Evolutionary conservation across 2,113 vertebrate species (phyloP).

Genomic region (Rostratula benghalensis): DNA sequence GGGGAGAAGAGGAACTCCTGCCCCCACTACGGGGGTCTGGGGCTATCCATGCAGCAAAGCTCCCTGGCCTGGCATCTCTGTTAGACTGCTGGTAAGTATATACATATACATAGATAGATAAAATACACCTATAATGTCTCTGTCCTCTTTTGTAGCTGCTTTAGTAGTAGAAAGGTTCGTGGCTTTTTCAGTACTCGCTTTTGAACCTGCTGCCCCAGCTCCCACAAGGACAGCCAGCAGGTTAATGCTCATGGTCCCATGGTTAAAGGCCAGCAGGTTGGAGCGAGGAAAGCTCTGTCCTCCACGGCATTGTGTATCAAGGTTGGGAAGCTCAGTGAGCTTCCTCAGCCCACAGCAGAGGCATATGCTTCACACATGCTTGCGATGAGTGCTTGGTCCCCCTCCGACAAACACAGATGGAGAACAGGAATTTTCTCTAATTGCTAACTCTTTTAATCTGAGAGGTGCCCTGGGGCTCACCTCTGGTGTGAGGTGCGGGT

Average conservation of each 20-base stretch:
- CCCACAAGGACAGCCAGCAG: background rate
- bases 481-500: background rate
- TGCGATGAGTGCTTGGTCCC: background rate
- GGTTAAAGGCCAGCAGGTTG: background rate
- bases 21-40: background rate
- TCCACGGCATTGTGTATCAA: fast-evolving
- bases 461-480: background rate
- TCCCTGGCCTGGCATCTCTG: fast-evolving
- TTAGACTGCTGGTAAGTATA: background rate
- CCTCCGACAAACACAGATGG: background rate
- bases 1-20: background rate
- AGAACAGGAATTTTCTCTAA: background rate
- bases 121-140: background rate
- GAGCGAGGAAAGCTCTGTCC: background rate
- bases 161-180: background rate
- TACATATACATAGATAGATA: too few species aligned
- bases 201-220: background rate
- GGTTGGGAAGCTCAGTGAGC: background rate
- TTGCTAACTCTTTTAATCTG: background rate
- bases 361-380: background rate
- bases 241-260: background rate
- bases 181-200: background rate
- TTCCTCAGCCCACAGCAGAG: background rate
- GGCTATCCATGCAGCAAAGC: background rate
- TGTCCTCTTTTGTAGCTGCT: background rate